These are phyloP conservation scores for Setophaga kirtlandii DNA, from an alignment of 2,113 vertebrate genomes.

Conservation along the genomic window DNA sequence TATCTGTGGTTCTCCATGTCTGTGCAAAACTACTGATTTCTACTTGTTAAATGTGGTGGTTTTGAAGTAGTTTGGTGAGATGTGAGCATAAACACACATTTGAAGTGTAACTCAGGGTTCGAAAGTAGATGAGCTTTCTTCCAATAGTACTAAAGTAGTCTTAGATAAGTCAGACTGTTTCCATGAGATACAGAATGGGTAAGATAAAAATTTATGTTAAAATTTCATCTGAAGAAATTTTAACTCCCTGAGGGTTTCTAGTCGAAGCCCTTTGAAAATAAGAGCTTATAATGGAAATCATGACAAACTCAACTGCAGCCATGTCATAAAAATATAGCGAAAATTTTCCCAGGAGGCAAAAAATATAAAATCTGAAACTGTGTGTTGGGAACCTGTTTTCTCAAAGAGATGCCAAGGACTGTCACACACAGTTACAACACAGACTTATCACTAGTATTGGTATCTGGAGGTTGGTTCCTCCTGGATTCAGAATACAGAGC, in stretches of 20 bases:
- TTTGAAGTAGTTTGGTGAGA: background rate
- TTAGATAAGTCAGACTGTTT: background rate
- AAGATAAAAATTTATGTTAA: background rate
- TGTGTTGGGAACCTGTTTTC: background rate
- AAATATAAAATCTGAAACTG: background rate
- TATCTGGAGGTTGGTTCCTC: background rate
- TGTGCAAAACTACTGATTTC: background rate
- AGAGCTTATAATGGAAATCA: background rate
- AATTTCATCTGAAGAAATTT: slow-evolving; percentile 32
- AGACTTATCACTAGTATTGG: background rate
- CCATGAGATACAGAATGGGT: background rate
- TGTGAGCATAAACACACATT: background rate
- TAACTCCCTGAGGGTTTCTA: slow-evolving; percentile 46
- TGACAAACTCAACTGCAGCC: background rate
- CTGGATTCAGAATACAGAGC: background rate
- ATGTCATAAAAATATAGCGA: background rate
- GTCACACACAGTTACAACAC: background rate
- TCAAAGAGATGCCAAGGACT: background rate
- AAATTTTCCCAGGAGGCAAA: background rate
- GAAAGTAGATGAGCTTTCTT: background rate
- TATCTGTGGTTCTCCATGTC: background rate
- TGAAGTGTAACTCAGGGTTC: background rate
- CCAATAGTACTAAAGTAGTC: background rate
- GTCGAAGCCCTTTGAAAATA: slow-evolving; percentile 25
- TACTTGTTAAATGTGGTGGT: background rate